Conservation (phyloP, 2,113 vertebrate species). For the Fregetta grallaria region DNA sequence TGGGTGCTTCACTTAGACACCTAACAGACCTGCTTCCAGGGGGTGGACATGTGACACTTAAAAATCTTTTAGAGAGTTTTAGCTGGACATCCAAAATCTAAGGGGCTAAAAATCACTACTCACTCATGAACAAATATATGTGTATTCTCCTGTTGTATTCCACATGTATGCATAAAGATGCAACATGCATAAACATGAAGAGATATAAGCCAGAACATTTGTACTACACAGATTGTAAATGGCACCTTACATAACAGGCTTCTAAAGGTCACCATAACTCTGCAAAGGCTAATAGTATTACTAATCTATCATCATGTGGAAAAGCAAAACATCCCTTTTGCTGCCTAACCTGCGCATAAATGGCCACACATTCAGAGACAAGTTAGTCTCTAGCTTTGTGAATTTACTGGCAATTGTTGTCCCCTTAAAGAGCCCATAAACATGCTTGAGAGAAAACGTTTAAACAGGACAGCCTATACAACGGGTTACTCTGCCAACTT, state of each 20-base stretch:
- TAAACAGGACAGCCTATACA: neutral
- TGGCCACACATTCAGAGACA: neutral
- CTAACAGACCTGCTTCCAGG: neutral
- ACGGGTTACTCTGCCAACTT: neutral
- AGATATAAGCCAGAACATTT: neutral
- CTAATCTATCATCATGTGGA: neutral
- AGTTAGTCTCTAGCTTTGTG: neutral
- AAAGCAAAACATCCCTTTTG: neutral
- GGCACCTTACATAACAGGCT: neutral
- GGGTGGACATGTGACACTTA: neutral
- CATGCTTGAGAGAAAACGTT: neutral
- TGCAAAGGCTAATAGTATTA: neutral
- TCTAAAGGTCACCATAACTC: neutral
- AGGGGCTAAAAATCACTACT: neutral
- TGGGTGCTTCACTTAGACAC: neutral
- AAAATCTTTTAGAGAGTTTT: neutral
- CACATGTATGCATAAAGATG: fast-evolving
- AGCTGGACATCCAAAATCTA: neutral
- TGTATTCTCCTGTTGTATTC: neutral
- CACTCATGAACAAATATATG: fast-evolving
- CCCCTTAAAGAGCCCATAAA: neutral
- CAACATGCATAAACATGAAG: neutral
- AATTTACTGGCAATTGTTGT: neutral
- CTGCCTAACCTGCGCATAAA: neutral
- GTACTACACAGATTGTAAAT: neutral